Base-by-base conservation (phyloP, 2,113 vertebrate species). In the Furnarius figulus region DNA sequence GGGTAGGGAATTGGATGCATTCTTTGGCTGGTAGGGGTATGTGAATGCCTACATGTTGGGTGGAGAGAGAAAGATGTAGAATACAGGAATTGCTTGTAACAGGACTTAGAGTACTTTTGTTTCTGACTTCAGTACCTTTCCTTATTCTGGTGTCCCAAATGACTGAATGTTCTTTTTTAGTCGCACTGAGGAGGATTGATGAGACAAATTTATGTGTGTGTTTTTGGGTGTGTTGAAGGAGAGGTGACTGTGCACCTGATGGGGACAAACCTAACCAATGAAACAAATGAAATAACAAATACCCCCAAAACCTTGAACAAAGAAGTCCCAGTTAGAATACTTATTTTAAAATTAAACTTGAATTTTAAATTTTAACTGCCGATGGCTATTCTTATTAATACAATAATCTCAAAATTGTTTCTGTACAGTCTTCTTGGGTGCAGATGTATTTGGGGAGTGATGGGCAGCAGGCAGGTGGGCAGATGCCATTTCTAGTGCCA, bases 21-120 rank as follows among this genome's bases (percentile, higher is more conserved):
- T 79, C 33, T 63, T 84, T 70, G 15, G 4, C 37, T 73, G 31
- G 44, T 50, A 27, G 50, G 22, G 14, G 4, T 52, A 25, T 67
- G 65, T 0, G 1, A 24, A 10, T 84, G 10, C 65, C 65, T 77
- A 0, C 44, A 9, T 65, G 10, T 24, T n/a, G 21, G 12, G 27
- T 67, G n/a, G 30, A 42, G 28, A 44, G 61, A 75, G 8, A 67
- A 27, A 68, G 5, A 24, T 33, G 13, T 39, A n/a, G 70, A 88
- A 71, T 21, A 49, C 17, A 84, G 35, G 68, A 70, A 28, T 56
- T 42, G 14, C 74, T 77, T 72, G 10, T 63, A 76, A 79, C 8
- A 11, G 4, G 23, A 40, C 18, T 61, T 31, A 20, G 12, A 33
- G 14, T 47, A 18, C 37, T 86, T 86, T 23, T 15, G 10, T 63